Evolutionary conservation across 2,888 invertebrate genomes (phyloP), one percentile per base, ranked within the genome.

Genomic region (Agelastica alni): DNA sequence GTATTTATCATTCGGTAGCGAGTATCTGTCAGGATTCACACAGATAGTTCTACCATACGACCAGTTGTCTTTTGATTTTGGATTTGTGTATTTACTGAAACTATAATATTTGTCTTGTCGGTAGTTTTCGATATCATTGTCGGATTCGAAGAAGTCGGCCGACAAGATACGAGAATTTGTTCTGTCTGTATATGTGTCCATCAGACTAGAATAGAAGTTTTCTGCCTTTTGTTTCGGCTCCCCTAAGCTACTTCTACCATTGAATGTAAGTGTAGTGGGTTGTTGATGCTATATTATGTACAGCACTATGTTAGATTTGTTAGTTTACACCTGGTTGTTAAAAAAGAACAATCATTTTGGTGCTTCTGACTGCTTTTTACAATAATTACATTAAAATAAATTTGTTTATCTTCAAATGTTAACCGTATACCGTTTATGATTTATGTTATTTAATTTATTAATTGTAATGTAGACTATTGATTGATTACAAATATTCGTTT

Each of bases 241-340:
- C 70, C 72, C 73, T 70, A 73, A 69, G 70, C 72, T 75, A 75
- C 73, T 73, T 71, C 76, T 75, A 75, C 75, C 75, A 72, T 75
- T 76, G 75, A 74, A 74, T 72, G 75, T 75, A 69, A 72, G 73
- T 77, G 75, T 75, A 60, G 74, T 73, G 69, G 72, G 73, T 58
- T 58, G 64, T 58, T 53, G 64, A 61, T 64, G 65, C 64, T 67
- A 66, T 74, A n/a, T n/a, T n/a, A 72, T 70, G 69, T 76, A 76
- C 75, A 76, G 73, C 72, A 74, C 65, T 67, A 71, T 72, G 75
- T 76, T 76, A 75, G 71, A 73, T 71, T 62, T 66, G 73, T 75
- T 75, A 75, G 73, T 72, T 62, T 69, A 62, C 70, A 53, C 51
- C 44, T 53, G 41, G 22, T 17, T 10, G 17, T 39, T 31, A 45